These are phyloP conservation scores for Bruchidius siliquastri DNA, from an alignment of 2,888 invertebrate species.

Conservation along the genomic window DNA sequence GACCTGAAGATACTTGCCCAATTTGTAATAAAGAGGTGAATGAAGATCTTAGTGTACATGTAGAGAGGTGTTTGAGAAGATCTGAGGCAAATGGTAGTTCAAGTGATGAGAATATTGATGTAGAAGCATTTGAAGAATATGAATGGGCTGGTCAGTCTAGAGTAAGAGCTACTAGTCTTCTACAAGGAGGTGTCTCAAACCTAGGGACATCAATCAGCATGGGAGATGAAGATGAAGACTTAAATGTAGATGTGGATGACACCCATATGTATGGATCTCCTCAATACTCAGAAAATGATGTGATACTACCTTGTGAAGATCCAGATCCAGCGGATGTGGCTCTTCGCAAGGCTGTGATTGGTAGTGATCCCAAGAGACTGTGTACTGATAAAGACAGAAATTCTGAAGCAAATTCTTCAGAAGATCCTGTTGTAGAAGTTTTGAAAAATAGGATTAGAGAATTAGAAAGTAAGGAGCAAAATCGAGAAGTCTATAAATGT, in stretches of 20 bases:
- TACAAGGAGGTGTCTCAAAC: constrained; percentile 62
- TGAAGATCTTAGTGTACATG: constrained; percentile 68
- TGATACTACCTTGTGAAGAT: constrained; percentile 53
- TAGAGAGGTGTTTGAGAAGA: constrained; percentile 62
- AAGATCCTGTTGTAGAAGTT: constrained; percentile 61
- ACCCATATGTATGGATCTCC: constrained; percentile 80
- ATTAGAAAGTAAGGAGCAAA: constrained; percentile 60
- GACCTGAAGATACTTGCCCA: constrained; percentile 67
- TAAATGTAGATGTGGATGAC: constrained; percentile 85
- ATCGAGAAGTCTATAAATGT: constrained; percentile 70
- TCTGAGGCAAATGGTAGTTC: constrained; percentile 51
- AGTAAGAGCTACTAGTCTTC: constrained; percentile 66
- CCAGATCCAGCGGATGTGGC: constrained; percentile 55
- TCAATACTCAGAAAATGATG: constrained; percentile 78
- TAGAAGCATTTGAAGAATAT: constrained; percentile 74
- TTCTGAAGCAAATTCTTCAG: constrained; percentile 20
- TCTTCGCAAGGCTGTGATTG: constrained; percentile 51
- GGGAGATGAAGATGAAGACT: constrained; percentile 62
- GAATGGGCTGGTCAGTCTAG: constrained; percentile 89
- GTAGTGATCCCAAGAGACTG: constrained; percentile 29
- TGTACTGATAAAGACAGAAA: constrained; percentile 14
- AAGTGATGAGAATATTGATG: constrained; percentile 74
- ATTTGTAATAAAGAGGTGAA: constrained; percentile 71
- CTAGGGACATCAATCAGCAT: constrained; percentile 46
- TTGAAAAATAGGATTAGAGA: constrained; percentile 72